phyloP scores from a whole-genome alignment of 2,797 vertebrate genomes.

The Parauchenoglanis ngamensis region DNA sequence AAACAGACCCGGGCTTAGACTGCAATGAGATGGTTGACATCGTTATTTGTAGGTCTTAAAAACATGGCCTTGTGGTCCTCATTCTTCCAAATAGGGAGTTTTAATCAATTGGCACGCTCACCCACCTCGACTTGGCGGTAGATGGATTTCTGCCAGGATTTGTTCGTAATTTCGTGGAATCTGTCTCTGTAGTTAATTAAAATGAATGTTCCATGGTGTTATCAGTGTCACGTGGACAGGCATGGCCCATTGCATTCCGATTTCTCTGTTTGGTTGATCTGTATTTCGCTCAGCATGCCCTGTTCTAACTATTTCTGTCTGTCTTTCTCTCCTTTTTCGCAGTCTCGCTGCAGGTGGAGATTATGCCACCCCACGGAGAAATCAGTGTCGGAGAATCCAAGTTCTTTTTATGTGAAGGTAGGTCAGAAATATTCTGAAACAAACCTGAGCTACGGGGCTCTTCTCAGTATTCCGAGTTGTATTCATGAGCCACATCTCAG shows the following conservation, averaged over 20 bases:
- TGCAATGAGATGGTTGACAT: constrained; percentile 37
- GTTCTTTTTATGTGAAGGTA: constrained; percentile 97
- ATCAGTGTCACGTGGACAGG: background rate
- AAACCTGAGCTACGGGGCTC: background rate
- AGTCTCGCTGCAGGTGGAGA: constrained; percentile 93
- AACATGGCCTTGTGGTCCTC: constrained; percentile 28
- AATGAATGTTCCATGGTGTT: constrained; percentile 11
- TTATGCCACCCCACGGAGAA: constrained; percentile 89
- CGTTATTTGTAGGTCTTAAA: constrained; percentile 49
- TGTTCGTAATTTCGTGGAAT: background rate
- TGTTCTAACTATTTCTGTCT: background rate
- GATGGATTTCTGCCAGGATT: constrained; percentile 25
- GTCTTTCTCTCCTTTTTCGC: constrained; percentile 49
- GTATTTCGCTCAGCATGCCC: background rate
- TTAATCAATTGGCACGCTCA: constrained; percentile 39
- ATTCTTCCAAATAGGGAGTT: constrained; percentile 17
- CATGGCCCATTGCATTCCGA: background rate
- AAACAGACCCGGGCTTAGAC: constrained; percentile 14
- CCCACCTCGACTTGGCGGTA: background rate
- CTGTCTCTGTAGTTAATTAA: constrained; percentile 32
- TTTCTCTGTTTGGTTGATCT: constrained; percentile 4
- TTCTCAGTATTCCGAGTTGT: background rate
- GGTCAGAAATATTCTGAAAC: constrained; percentile 47
- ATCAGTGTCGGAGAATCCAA: constrained; percentile 98
- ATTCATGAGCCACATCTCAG: background rate